Evolutionary conservation across 1,140 invertebrate species (phyloP), one percentile per base, ranked within the genome.

Genomic region (Drosophila pachea): DNA sequence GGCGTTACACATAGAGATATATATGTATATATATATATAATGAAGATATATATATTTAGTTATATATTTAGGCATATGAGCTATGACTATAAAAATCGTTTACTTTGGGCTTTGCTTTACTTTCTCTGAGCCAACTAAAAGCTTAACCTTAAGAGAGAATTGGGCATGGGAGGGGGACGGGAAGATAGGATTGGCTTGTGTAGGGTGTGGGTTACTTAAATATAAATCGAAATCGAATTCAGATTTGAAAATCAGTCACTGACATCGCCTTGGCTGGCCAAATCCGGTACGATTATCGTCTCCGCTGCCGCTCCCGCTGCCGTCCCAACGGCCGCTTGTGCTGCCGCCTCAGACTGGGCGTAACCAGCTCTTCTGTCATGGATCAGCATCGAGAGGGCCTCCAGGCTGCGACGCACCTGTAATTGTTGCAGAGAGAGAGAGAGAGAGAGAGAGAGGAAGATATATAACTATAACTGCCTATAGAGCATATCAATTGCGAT

Each of bases 361-460:
- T 62, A 68, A 8, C 76, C 60, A 22, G 69, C 53, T 40, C 71
- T 64, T 38, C 79, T 56, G 60, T 87, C 81, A 79, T 86, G 76
- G 53, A 87, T 87, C 42, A 87, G 68, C 73, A 83, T 76, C 52
- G 84, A 87, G 32, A 87, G 73, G 36, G 84, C 77, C 65, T 87
- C 81, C 67, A 87, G 59, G 54, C 81, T 87, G 62, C 78, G 76
- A 55, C 84, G 81, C 43, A 87, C 84, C 84, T 87, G 64, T 33
- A 36, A 55, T 43, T 2, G 14, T 3, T 14, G 2, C 3, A 14
- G 12, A 14, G 6, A 14, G 12, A 7, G 12, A 14, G 7, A 43
- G 7, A 14, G 12, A 14, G 6, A 14, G 12, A n/a, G 7, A 14
- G 12, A 14, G 6, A 14, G 12, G 7, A 12, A 14, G 7, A 43